Base-by-base conservation (phyloP, 2,113 vertebrate genomes). In the Gymnorhina tibicen region DNA sequence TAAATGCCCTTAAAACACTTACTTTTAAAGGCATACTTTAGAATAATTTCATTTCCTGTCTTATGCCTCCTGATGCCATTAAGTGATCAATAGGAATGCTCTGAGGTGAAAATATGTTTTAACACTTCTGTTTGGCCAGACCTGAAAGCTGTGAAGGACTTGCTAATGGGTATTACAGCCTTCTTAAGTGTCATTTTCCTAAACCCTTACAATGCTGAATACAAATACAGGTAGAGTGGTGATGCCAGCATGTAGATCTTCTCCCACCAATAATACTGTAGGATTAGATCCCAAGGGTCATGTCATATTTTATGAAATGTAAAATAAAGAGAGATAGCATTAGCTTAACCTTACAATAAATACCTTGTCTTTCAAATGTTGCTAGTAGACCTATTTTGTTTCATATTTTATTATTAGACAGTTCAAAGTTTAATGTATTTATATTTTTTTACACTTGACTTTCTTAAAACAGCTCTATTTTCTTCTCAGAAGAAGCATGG, bases 21-120 rank as follows among this genome's bases (percentile, higher is more conserved):
- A 46, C 53, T 73, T 55, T 91, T 87, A 50, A 75, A 52, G 33
- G 81, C 49, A 21, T 44, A 32, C 8, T 89, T 85, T 41, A 46
- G 35, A 89, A 83, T 78, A 72, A 20, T 66, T 93, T 96, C 30
- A 74, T 94, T 85, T 69, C 69, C 44, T 85, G 4, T 53, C 69
- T 76, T 91, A 80, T 96, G 52, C 58, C 75, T 95, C 60, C 56
- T 88, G 58, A 91, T 95, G 69, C 86, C 44, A 33, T 91, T 86
- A 87, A 87, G 60, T 18, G 70, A 94, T 84, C 76, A 60, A 22
- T 62, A 56, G 3, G 6, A 24, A 70, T 41, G 49, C 20, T 94
- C 30, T 82, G 32, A 88, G 92, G 95, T 94, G 82, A 79, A 93
- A 96, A 96, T 76, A 67, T 96, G 86, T 91, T 96, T 95, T 93